phyloP scores from a whole-genome alignment of 2,888 invertebrate genomes.

The Seira sanloemensis region DNA sequence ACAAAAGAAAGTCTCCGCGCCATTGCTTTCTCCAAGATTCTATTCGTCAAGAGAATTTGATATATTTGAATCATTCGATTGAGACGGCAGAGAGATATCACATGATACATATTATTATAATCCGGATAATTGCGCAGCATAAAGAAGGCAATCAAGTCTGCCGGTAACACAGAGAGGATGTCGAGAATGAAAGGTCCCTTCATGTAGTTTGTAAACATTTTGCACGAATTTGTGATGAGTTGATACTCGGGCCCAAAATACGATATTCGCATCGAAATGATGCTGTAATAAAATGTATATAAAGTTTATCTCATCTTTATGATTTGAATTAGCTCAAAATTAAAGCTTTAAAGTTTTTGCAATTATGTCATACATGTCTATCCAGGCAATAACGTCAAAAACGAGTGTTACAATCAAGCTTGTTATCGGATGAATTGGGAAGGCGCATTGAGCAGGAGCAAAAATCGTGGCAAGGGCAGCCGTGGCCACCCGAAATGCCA shows the following conservation, averaged over 20 bases:
- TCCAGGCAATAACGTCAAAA: slow-evolving; percentile 69
- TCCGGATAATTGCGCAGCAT: neutral
- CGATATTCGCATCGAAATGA: slow-evolving; percentile 54
- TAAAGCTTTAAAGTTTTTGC: too few relatives aligned
- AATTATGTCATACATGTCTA: slow-evolving; percentile 69
- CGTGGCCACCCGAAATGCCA: slow-evolving; percentile 57
- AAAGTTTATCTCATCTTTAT: too few relatives aligned
- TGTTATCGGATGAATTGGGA: slow-evolving; percentile 56
- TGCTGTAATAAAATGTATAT: slow-evolving; percentile 11
- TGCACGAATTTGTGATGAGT: slow-evolving; percentile 46
- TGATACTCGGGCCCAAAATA: slow-evolving; percentile 63
- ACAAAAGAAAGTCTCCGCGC: slow-evolving; percentile 66
- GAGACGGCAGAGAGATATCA: slow-evolving; percentile 55
- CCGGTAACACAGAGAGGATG: slow-evolving; percentile 64
- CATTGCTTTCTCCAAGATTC: slow-evolving; percentile 59
- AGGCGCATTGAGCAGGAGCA: slow-evolving; percentile 57
- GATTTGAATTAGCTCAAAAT: too few relatives aligned
- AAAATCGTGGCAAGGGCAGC: slow-evolving; percentile 49
- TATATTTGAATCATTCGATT: slow-evolving; percentile 67
- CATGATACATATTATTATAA: slow-evolving; percentile 45
- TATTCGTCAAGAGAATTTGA: slow-evolving; percentile 58
- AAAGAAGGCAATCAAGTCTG: slow-evolving; percentile 48
- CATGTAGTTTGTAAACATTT: slow-evolving; percentile 66
- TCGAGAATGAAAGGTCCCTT: slow-evolving; percentile 67
- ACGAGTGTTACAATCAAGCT: slow-evolving; percentile 33